Evolutionary conservation across 2,888 invertebrate species (phyloP), one percentile per base, ranked within the genome.

Genomic region (Conchocele bisecta): DNA sequence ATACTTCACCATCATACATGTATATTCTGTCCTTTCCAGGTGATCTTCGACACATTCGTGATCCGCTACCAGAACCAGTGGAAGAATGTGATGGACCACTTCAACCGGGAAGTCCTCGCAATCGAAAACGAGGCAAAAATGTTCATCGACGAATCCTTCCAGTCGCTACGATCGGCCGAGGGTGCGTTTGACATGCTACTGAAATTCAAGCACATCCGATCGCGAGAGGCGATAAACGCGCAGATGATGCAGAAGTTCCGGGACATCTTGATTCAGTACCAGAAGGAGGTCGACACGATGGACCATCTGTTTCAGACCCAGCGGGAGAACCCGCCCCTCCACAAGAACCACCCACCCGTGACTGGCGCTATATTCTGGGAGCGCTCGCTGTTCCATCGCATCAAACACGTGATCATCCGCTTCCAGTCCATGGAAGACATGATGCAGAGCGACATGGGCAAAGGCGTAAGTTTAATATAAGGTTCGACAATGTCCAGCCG

Each of bases 361-460:
- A 94, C 95, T 4, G 97, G 97, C 9, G 93, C 96, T 20, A 95
- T 98, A 75, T 95, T 94, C 89, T 98, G 97, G 97, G 95, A 95
- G 15, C 93, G 96, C 46, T 93, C 95, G 59, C 92, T 97, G 20
- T 95, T 96, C 86, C 93, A 94, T 81, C 94, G 94, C 79, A 93
- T 98, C 83, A 97, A 96, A 89, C 94, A 93, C 75, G 95, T 97
- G 0, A 94, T 97, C 26, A 92, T 97, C 84, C 94, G 94, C 64
- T 97, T 97, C 84, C 94, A 95, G 89, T 93, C 94, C 85, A 94
- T 95, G 86, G 93, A 94, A 29, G 95, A 96, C 84, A 91, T 96
- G 71, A 94, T 95, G 84, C 92, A 94, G 39, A 95, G 95, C 33
- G 94, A 94, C 26, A 88, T 90, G 57, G 96, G 95, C 84, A 93